phyloP scores from a whole-genome alignment of 2,113 vertebrate genomes.

The Jaculus jaculus region DNA sequence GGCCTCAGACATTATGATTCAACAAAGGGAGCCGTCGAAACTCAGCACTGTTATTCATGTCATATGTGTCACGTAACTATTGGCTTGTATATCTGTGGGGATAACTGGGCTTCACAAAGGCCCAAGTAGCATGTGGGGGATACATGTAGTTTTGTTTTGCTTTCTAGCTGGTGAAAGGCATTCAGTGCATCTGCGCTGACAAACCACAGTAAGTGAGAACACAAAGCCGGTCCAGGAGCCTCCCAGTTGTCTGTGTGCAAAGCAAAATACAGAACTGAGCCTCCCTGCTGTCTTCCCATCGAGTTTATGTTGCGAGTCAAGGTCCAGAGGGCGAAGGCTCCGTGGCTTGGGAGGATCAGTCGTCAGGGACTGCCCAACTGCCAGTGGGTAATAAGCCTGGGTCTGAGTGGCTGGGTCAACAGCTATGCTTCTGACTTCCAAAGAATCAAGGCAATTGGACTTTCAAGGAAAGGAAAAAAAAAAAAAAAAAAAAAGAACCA shows the following conservation, averaged over 20 bases:
- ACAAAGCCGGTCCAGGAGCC: background rate
- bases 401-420: background rate
- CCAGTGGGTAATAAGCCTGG: background rate
- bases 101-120: constrained; percentile 4
- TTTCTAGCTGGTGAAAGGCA: background rate
- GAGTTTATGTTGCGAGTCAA: background rate
- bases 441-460: background rate
- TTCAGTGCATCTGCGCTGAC: background rate
- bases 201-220: background rate
- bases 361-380: background rate
- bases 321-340: background rate
- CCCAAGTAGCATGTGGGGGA: background rate
- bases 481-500: background rate
- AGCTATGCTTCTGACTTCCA: background rate
- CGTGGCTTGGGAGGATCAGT: background rate
- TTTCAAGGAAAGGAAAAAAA: background rate
- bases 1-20: constrained; percentile 29
- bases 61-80: constrained; percentile 68
- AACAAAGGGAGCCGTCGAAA: constrained; percentile 55
- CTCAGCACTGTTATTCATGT: constrained; percentile 56
- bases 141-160: constrained; percentile 8
- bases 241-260: background rate
- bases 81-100: constrained; percentile 61
- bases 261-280: background rate
- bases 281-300: background rate